Conservation (phyloP, 2,113 vertebrate species). For the Petromus typicus region DNA sequence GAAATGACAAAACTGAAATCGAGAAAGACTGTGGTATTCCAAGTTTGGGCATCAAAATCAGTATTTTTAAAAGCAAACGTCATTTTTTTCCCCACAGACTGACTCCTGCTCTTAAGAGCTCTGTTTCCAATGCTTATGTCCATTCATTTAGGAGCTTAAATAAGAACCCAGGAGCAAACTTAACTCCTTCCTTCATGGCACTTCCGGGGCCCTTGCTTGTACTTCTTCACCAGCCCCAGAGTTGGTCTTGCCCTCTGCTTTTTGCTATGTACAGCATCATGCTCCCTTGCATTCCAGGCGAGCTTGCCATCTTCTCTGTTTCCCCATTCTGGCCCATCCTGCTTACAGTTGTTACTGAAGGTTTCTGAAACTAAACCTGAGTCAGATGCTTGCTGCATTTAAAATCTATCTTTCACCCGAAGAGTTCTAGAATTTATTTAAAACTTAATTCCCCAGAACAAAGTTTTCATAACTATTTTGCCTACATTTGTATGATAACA, state of each 20-base stretch:
- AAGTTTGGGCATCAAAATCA: neutral
- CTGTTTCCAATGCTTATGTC: neutral
- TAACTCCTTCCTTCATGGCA: neutral
- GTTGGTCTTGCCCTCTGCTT: neutral
- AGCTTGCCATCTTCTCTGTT: neutral
- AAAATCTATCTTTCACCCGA: neutral
- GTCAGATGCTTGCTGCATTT: neutral
- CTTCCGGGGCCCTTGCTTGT: neutral
- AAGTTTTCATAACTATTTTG: neutral
- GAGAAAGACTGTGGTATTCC: neutral
- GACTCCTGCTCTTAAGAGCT: neutral
- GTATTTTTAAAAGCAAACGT: neutral
- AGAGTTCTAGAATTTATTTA: neutral
- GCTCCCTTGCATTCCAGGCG: neutral
- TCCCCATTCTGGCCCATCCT: neutral
- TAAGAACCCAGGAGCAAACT: neutral
- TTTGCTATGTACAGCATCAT: neutral
- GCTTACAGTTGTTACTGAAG: accelerated
- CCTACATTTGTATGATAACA: neutral
- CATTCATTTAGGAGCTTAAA: neutral
- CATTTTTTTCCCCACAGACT: neutral
- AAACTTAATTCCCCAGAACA: neutral
- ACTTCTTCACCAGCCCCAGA: neutral
- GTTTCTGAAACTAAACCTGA: neutral
- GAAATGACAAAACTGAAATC: neutral